These are phyloP conservation scores for Hypomecis atomaria DNA, from an alignment of 2,888 invertebrate species.

Conservation along the genomic window DNA sequence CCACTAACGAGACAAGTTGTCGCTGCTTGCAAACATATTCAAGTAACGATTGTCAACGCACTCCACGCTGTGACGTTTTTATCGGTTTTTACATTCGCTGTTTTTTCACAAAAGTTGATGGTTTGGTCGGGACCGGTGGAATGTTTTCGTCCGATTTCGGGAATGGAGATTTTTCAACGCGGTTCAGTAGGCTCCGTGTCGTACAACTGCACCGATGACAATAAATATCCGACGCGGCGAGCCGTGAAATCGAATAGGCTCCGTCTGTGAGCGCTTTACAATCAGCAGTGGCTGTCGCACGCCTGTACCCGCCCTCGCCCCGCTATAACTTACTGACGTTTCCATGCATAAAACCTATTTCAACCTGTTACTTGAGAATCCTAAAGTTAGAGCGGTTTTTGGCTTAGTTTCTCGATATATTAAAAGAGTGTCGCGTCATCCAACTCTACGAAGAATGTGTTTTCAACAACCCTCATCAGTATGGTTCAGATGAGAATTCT, in stretches of 20 bases:
- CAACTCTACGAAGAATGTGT: too few relatives aligned
- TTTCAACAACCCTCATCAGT: too few relatives aligned
- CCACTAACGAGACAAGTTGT: conserved; percentile 83
- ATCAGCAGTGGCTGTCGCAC: conserved; percentile 81
- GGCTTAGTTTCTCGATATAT: neutral
- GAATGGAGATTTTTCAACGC: conserved; percentile 80
- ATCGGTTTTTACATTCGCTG: conserved; percentile 52
- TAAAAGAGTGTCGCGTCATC: too few relatives aligned
- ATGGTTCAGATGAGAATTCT: too few relatives aligned
- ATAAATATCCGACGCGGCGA: conserved; percentile 83
- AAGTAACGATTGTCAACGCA: conserved; percentile 68
- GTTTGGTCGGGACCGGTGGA: conserved; percentile 62
- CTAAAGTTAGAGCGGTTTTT: conserved; percentile 6
- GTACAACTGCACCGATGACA: conserved; percentile 84
- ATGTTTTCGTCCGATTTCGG: conserved; percentile 79
- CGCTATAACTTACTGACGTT: conserved; percentile 74
- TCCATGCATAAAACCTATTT: conserved; percentile 72
- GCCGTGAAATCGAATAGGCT: conserved; percentile 85
- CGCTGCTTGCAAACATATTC: conserved; percentile 70
- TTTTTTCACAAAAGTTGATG: conserved; percentile 65
- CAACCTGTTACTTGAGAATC: conserved; percentile 37
- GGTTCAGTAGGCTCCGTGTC: conserved; percentile 83
- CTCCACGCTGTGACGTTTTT: conserved; percentile 50
- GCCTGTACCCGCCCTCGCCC: conserved; percentile 60
- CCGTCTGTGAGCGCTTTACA: conserved; percentile 84